phyloP scores from a whole-genome alignment of 1,140 invertebrate species.

The Penaeus vannamei region DNA sequence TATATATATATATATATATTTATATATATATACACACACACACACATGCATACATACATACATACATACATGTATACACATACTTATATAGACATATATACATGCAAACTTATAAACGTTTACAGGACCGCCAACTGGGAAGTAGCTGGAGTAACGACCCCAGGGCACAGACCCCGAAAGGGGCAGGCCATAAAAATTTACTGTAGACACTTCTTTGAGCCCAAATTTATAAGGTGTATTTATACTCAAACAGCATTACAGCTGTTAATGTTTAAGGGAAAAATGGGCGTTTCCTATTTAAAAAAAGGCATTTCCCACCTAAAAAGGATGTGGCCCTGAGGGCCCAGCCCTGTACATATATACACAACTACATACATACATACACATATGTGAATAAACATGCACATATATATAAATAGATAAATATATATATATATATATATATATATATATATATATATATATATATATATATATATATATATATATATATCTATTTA shows the following conservation, averaged over 20 bases:
- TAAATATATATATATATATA: neutral
- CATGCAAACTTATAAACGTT: neutral
- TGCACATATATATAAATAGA: neutral
- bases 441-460: constrained; percentile 1
- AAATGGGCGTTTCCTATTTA: too few species aligned
- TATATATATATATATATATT: neutral
- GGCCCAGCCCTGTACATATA: neutral
- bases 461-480: constrained; percentile 8
- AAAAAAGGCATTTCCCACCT: too few species aligned
- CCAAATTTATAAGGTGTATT: too few species aligned
- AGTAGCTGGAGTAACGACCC: neutral
- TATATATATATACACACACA: neutral
- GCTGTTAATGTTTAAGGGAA: neutral
- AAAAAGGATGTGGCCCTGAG: too few species aligned
- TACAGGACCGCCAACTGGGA: neutral
- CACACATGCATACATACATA: neutral
- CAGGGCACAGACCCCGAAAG: too few species aligned
- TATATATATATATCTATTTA: neutral
- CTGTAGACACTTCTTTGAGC: too few species aligned
- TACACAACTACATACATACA: neutral
- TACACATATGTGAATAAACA: neutral
- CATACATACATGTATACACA: neutral
- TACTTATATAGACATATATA: neutral
- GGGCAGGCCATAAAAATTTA: too few species aligned
- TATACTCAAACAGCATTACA: too few species aligned